Evolutionary conservation across 2,888 invertebrate species (phyloP), one percentile per base, ranked within the genome.

Genomic region (Dolomedes plantarius): DNA sequence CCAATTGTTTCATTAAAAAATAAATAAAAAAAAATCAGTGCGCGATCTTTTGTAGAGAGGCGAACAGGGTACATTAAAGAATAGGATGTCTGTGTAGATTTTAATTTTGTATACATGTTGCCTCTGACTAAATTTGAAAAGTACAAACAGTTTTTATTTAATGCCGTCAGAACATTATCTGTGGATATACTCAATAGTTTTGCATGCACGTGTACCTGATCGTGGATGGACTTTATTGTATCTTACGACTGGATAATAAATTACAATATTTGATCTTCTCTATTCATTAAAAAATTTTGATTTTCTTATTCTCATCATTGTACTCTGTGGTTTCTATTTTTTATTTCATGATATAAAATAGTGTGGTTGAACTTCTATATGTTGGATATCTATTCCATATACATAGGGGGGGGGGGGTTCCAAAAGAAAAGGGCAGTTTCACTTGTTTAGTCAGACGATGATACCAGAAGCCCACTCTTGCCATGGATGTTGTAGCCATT

Each of bases 141-240:
- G 46, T 46, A 46, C 46, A 46, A 46, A 46, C 2, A 16, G 46
- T 46, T 46, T 13, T 46, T 46, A 46, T 46, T 7, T 6, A 46
- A 7, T 36, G 5, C 36, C 5, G 36, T 7, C 36, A 9, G 36
- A 36, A 36, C 36, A 46, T 46, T 16, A 16, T 46, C 13, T 16
- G 2, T 46, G 1, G 2, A 46, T 16, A 46, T 2, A 46, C 16
- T 46, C 9, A 16, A 16, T 46, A 46, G 16, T 74, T 62, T 74
- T 74, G 62, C 74, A 75, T 77, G 77, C 68, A 69, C 56, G 68
- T 77, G 77, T 77, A 77, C 77, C 77, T 77, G 77, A 77, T 16
- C 16, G 46, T 46, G 2, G 16, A 46, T 46, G 1, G 16, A 46
- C 46, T 46, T 11, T 36, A 36, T 5, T 46, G 46, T 46, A 46